Base-by-base conservation (phyloP, 2,113 vertebrate species). In the Ammodytes dubius region DNA sequence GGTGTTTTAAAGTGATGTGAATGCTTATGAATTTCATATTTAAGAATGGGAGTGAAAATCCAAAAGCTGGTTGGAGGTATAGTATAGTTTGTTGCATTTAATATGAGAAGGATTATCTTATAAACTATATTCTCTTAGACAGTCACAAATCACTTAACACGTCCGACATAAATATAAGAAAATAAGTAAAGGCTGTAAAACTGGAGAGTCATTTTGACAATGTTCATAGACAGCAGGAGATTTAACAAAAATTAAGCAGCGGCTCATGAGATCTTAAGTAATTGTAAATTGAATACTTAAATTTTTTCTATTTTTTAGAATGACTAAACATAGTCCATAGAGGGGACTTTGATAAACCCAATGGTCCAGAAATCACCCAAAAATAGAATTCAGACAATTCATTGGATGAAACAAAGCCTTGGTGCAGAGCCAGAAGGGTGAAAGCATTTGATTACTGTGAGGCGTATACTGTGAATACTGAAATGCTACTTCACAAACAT, bases 1-100 rank as follows among this genome's bases (percentile, higher is more conserved):
- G 70, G 80, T 86, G 75, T 82, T 81, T 27, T 85, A 81, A 88
- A 81, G 83, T 91, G 86, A 89, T 85, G 79, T 70, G 86, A 88
- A 93, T 80, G 84, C 76, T 87, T 76, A 82, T 87, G 79, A 87
- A 87, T 86, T 89, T 86, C 58, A 82, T 70, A 71, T 85, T 83
- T 50, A 60, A 67, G 64, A 53, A 56, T 56, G 46, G 37, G 70
- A 71, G 50, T 58, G 71, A 58, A 70, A 64, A 70, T 35, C 42
- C 4, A 5, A 54, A 54, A 54, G 67, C 39, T 6, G 8, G 9
- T 37, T 67, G 60, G 0, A 40, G 40, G n/a, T 40, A 47, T 19
- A 4, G 17, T 27, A 2, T 1, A 63, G n/a, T 50, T 58, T 39
- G 10, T 4, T 3, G 2, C 6, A 39, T n/a, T 27, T 64, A 11